phyloP scores from a whole-genome alignment of 53 echinoderm and acorn worm genomes.

The Paelopatides confundens region DNA sequence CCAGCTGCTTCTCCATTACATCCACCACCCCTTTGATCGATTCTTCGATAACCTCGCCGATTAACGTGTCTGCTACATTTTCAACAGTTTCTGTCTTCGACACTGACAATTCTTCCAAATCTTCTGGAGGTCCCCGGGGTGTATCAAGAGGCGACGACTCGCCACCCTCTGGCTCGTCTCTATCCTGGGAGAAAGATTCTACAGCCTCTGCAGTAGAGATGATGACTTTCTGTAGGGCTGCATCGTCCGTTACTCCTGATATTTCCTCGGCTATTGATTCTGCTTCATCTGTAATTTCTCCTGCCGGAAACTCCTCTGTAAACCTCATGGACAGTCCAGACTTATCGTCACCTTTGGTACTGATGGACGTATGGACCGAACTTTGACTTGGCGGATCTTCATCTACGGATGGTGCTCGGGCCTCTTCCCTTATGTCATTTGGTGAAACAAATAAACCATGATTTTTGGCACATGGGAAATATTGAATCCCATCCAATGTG shows the following conservation, averaged over 20 bases:
- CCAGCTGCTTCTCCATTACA: slow-evolving; percentile 58
- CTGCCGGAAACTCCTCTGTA: slow-evolving; percentile 6
- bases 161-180: slow-evolving; percentile 56
- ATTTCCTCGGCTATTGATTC: slow-evolving; percentile 80
- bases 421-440: slow-evolving; percentile 60
- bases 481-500: slow-evolving; percentile 60
- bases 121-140: slow-evolving; percentile 76
- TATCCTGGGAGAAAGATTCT: slow-evolving; percentile 86
- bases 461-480: slow-evolving; percentile 76
- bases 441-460: slow-evolving; percentile 81
- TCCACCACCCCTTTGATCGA: slow-evolving; percentile 68
- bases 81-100: slow-evolving; percentile 73
- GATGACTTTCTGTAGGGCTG: slow-evolving; percentile 86
- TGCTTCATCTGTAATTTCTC: slow-evolving; percentile 71
- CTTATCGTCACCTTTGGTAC: slow-evolving; percentile 59
- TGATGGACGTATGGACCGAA: slow-evolving; percentile 52
- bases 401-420: slow-evolving; percentile 62
- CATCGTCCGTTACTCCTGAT: slow-evolving; percentile 85
- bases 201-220: slow-evolving; percentile 87
- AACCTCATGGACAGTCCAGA: slow-evolving; percentile 64
- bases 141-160: slow-evolving; percentile 62
- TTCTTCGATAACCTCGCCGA: slow-evolving; percentile 68
- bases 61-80: slow-evolving; percentile 80
- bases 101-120: neutral
- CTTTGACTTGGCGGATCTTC: slow-evolving; percentile 76